Conservation (phyloP, 92 coral and sea anemone species). For the Zoanthus sansibaricus region DNA sequence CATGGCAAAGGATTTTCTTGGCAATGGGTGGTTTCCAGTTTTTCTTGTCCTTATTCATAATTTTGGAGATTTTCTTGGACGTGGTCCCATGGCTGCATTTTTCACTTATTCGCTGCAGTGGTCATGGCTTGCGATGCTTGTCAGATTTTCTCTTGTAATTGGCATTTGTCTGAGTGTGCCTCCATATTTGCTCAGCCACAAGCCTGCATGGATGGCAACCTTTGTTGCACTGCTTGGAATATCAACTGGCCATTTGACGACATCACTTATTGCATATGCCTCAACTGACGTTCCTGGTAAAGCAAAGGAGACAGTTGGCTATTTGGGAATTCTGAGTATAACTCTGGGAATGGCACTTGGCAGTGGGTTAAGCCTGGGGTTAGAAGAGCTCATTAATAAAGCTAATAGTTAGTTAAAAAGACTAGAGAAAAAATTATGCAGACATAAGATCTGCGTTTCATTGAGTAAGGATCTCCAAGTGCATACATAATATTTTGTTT, state of each 20-base stretch:
- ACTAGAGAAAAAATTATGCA: too few species aligned
- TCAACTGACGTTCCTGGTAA: constrained; percentile 84
- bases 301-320: constrained; percentile 91
- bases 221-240: constrained; percentile 89
- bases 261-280: constrained; percentile 83
- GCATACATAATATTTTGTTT: too few species aligned
- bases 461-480: too few species aligned
- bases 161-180: constrained; percentile 93
- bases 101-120: constrained; percentile 77
- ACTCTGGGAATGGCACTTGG: constrained; percentile 93
- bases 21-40: constrained; percentile 92
- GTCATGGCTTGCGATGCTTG: constrained; percentile 86
- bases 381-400: constrained; percentile 78
- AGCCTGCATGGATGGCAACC: constrained; percentile 95
- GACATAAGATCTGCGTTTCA: too few species aligned
- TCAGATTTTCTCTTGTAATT: constrained; percentile 73
- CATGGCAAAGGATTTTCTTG: constrained; percentile 90
- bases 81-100: constrained; percentile 86
- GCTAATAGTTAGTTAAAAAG: constrained; percentile 52
- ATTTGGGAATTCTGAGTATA: constrained; percentile 84
- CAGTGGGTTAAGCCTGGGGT: constrained; percentile 80
- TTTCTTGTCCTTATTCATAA: constrained; percentile 81
- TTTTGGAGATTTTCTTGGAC: constrained; percentile 86
- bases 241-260: constrained; percentile 88
- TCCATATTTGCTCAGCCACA: constrained; percentile 78